Base-by-base conservation (phyloP, 1,140 invertebrate species). In the Magallana ariakensis region DNA sequence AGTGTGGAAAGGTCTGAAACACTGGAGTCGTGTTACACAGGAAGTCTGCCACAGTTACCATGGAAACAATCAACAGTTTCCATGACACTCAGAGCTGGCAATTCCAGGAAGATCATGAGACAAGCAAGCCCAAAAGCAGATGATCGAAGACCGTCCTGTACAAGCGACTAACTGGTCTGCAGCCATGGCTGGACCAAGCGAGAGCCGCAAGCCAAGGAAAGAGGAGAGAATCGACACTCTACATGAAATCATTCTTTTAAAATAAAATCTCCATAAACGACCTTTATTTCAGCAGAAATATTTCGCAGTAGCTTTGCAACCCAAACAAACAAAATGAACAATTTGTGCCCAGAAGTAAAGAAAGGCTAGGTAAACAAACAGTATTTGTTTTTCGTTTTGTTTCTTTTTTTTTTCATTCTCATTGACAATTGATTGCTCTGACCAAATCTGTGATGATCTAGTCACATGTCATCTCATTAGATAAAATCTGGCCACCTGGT, bases 1-100 rank as follows among this genome's bases (percentile, higher is more conserved):
- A 75, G 66, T 75, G 66, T 75, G 66, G 33, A 26, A 75, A 75
- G 66, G 66, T 75, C 66, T 75, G 66, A 75, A 19, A 75, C 19
- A 33, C 66, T 75, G 66, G 66, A 75, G 66, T 75, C 15, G 22
- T 26, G 66, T 33, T 75, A 22, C 13, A 75, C 66, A 75, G 66
- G 62, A 75, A 75, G 66, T 9, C 19, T 26, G 66, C 66, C 22
- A 75, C 10, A 26, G 66, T 75, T 75, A 22, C 22, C 22, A 75
- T 75, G 66, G 66, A 75, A 26, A 33, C 22, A 11, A 75, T 75
- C 66, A 75, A 19, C 66, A 26, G 66, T 75, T 75, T 75, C 66
- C 26, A 75, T 75, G 66, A 75, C 66, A 33, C n/a, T 75, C 66
- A 75, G 33, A 75, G 66, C 19, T 75, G 66, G 22, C 58, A 16